Base-by-base conservation (phyloP, 2,797 vertebrate genomes). In the Sebastiscus tertius region DNA sequence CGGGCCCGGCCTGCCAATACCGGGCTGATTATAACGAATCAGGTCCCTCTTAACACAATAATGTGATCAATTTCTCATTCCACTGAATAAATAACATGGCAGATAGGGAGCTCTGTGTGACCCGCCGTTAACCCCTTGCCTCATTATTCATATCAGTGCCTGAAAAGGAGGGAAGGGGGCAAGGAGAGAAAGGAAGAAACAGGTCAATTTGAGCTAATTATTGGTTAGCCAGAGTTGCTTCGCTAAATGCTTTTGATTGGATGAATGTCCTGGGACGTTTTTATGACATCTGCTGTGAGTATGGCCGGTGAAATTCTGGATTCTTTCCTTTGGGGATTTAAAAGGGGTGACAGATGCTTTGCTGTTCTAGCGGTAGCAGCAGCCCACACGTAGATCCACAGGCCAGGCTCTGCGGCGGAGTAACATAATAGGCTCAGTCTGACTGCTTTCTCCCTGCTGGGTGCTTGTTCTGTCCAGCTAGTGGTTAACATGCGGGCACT, bases 1-100 rank as follows among this genome's bases (percentile, higher is more conserved):
- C 91, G 92, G 97, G 97, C 95, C 96, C 85, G 92, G 97, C 93
- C 97, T 99, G 98, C 97, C 98, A 98, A 99, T 99, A 98, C 95
- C 77, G 34, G 95, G 91, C 96, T 97, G 97, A 99, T 99, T 97
- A 97, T 97, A 97, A 99, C 98, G 96, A 99, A 99, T 99, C 97
- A 97, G 97, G 94, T 95, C 96, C 96, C 96, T 96, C 97, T 97
- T 95, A 97, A 97, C 95, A 94, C 97, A 97, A 97, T 98, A 97
- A 99, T 97, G 97, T 98, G 97, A 99, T 99, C 98, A 99, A 99
- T 99, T 99, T 98, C 97, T 98, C 97, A 98, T 99, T 98, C 97
- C 96, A 89, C 96, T 97, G 97, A 97, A 99, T 98, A 98, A 99
- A 99, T 99, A 98, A 97, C 96, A 95, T 95, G 95, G 95, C 96